Evolutionary conservation across 2,797 vertebrate species (phyloP), one percentile per base, ranked within the genome.

Genomic region (Falco rusticolus): DNA sequence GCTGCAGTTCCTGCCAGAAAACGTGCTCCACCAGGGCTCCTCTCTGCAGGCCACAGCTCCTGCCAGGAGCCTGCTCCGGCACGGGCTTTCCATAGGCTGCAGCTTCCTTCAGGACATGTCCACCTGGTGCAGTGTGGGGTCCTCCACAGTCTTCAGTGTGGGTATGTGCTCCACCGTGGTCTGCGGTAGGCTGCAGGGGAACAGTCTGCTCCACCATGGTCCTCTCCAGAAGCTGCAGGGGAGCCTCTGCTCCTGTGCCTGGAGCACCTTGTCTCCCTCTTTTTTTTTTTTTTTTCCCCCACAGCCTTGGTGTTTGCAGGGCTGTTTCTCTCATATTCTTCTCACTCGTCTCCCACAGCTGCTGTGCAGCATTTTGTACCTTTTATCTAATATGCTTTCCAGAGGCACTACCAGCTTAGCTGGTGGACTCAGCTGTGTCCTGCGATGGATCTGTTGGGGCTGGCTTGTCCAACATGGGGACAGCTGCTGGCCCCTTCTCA

Each of bases 391-490:
- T 2, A 26, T 0, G 2, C 11, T 78, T 70, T 75, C 53, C 66
- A 70, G 69, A 74, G 5, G 21, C 13, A 11, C 16, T 34, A 37
- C 12, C 18, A 20, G 2, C 10, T 63, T 54, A 33, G 54, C 20
- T 33, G 22, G n/a, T 29, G 26, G 25, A 17, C 34, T 89, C 39
- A 47, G 45, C 33, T 5, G 4, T 25, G 17, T 48, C 51, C 25
- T 81, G 31, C 1, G 3, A 47, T 6, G 54, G 22, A 16, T 50
- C 39, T 15, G 3, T 4, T 65, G 6, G 50, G 31, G 11, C 13
- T 53, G 39, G 19, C 13, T 64, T n/a, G 22, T n/a, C 19, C 34
- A 70, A 21, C 8, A 26, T 0, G 0, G 31, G 12, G 15, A 13
- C 51, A 87, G 47, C 4, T 2, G 16, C 16, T 63, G 18, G 25